Conservation (phyloP, 1,140 invertebrate species). For the Delia radicum region DNA sequence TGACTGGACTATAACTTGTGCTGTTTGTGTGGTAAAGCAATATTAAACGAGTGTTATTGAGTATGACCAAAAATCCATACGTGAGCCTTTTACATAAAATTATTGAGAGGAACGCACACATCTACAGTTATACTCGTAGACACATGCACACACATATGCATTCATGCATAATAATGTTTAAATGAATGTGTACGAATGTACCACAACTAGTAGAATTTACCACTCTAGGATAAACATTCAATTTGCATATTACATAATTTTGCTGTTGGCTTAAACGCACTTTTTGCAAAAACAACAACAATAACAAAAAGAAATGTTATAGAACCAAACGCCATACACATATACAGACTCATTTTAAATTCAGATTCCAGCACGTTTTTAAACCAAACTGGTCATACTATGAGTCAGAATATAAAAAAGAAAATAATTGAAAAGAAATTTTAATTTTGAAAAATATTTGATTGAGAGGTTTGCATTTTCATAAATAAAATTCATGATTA, state of each 20-base stretch:
- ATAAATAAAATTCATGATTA: no score
- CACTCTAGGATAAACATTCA: conserved; percentile 37
- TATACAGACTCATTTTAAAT: not conserved
- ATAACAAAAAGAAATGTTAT: not conserved
- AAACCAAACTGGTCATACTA: not conserved
- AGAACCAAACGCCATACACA: not conserved
- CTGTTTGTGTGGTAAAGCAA: no score
- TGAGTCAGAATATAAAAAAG: not conserved
- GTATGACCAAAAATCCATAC: no score
- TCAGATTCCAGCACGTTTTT: not conserved
- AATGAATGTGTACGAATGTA: not conserved
- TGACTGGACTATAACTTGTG: no score
- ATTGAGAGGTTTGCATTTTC: not conserved
- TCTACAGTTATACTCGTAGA: not conserved
- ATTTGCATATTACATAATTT: conserved; percentile 54
- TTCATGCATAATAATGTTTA: not conserved
- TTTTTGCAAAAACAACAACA: conserved; percentile 30
- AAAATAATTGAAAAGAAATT: not conserved
- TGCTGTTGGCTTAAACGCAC: conserved; percentile 28
- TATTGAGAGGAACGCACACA: not conserved
- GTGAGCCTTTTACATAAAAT: not conserved
- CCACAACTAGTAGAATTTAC: not conserved
- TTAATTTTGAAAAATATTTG: not conserved
- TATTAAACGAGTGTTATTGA: not conserved
- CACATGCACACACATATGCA: not conserved